A percentile compares a stretch with the other conserved stretches of the same genome.
Conservation (phyloP, 1,140 invertebrate genomes). For the Ectropis grisescens region DNA sequence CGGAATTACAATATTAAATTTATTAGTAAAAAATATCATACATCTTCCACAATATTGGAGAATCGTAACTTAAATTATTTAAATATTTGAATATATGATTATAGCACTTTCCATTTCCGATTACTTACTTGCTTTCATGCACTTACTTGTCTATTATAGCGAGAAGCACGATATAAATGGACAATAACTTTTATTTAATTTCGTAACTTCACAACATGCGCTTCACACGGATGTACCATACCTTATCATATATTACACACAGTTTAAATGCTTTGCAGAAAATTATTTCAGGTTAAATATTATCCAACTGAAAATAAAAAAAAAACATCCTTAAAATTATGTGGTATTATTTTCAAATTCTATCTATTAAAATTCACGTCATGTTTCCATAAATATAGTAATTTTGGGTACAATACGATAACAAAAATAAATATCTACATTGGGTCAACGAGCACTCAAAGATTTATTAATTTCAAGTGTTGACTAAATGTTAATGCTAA, state of each 20-base stretch:
- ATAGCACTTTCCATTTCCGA: slow-evolving; percentile 56
- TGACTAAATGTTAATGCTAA: slow-evolving; percentile 57
- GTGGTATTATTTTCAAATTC: slow-evolving; percentile 27
- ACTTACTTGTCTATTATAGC: slow-evolving; percentile 46
- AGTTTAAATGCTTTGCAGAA: slow-evolving; percentile 36
- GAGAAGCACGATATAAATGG: slow-evolving; percentile 35
- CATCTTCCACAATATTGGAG: slow-evolving; percentile 71
- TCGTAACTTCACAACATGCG: slow-evolving; percentile 2
- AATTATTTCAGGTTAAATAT: no score
- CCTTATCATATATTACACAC: slow-evolving; percentile 35
- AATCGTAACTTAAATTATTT: slow-evolving; percentile 71
- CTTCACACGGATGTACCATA: slow-evolving; percentile 22
- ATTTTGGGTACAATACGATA: slow-evolving; percentile 64
- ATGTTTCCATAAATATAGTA: slow-evolving; percentile 53
- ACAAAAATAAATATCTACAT: slow-evolving; percentile 71
- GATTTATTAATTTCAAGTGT: slow-evolving; percentile 51
- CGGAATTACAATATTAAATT: slow-evolving; percentile 64
- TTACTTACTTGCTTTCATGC: slow-evolving; percentile 43
- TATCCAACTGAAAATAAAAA: no score
- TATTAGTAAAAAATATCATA: slow-evolving; percentile 74
- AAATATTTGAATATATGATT: slow-evolving; percentile 69
- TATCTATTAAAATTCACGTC: slow-evolving; percentile 25
- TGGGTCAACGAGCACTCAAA: slow-evolving; percentile 61
- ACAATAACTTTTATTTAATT: slow-evolving; percentile 6
- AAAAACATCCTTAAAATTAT: background rate